These are phyloP conservation scores for Saccostrea cuccullata DNA, from an alignment of 1,140 invertebrate species.

Conservation along the genomic window DNA sequence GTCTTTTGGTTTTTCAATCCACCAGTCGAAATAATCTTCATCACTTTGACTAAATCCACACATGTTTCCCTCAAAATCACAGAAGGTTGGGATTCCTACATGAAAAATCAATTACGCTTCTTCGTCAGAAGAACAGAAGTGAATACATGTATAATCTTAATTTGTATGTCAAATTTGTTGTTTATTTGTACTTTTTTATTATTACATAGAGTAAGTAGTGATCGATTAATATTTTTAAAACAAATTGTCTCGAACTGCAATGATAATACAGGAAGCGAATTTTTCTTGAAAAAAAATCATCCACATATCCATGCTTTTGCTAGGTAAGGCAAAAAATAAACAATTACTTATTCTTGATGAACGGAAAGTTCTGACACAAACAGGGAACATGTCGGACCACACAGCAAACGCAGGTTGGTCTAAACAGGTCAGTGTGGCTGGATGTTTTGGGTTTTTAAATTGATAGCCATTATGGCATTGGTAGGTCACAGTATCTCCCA, in stretches of 20 bases:
- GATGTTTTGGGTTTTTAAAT: constrained; percentile 51
- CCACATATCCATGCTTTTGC: too few relatives aligned
- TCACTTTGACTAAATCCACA: constrained; percentile 52
- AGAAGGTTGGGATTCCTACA: constrained; percentile 35
- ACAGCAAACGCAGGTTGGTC: constrained; percentile 63
- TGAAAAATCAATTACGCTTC: too few relatives aligned
- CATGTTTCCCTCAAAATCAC: constrained; percentile 57
- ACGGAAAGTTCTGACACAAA: constrained; percentile 51
- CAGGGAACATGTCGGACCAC: constrained; percentile 62
- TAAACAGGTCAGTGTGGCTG: constrained; percentile 58
- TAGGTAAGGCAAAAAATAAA: too few relatives aligned
- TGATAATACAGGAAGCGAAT: too few relatives aligned
- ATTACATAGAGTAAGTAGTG: too few relatives aligned
- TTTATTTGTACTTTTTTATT: too few relatives aligned
- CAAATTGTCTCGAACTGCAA: too few relatives aligned
- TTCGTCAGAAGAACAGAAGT: too few relatives aligned
- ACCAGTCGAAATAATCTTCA: constrained; percentile 43
- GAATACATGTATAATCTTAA: too few relatives aligned
- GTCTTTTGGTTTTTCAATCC: neutral
- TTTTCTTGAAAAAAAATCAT: too few relatives aligned
- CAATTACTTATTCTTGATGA: constrained; percentile 53
- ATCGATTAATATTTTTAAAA: too few relatives aligned
- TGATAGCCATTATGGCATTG: constrained; percentile 54
- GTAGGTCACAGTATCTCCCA: constrained; percentile 55
- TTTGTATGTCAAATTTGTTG: too few relatives aligned